Percentiles rank a stretch among this genome's conserved stretches.
phyloP scores from a whole-genome alignment of 2,797 vertebrate genomes.

The Eulemur rubriventer region DNA sequence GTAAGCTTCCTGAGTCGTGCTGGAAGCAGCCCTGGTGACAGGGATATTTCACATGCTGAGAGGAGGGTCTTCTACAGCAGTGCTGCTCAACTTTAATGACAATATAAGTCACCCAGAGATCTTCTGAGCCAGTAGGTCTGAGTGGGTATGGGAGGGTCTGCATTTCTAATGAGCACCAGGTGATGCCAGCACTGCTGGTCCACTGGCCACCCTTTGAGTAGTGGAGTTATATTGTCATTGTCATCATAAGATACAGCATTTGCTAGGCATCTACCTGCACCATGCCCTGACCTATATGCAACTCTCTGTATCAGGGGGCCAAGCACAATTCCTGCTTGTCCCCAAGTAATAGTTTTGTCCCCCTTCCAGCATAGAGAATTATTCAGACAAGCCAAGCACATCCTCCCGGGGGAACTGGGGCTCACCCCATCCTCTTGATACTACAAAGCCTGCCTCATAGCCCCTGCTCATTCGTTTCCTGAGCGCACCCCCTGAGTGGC shows the following conservation, averaged over 20 bases:
- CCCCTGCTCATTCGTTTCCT: neutral
- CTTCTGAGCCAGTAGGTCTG: neutral
- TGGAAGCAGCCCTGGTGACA: neutral
- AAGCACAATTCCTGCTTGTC: neutral
- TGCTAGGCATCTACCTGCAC: neutral
- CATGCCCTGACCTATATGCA: neutral
- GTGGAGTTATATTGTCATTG: no score
- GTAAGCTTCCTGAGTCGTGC: neutral
- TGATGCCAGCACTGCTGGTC: no score
- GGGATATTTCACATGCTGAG: neutral
- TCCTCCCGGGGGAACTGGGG: neutral
- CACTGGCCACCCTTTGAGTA: neutral
- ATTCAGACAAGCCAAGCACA: neutral
- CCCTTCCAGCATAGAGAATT: neutral
- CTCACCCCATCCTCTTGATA: neutral
- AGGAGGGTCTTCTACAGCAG: neutral
- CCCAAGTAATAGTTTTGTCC: neutral
- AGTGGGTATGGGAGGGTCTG: neutral
- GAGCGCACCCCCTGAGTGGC: neutral
- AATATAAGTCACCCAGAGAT: neutral
- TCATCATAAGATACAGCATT: neutral
- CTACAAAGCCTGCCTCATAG: neutral
- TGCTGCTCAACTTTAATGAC: neutral
- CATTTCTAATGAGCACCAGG: neutral
- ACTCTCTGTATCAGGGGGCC: neutral